Evolutionary conservation across 2,113 vertebrate species (phyloP).

Genomic region (Dipodomys merriami): DNA sequence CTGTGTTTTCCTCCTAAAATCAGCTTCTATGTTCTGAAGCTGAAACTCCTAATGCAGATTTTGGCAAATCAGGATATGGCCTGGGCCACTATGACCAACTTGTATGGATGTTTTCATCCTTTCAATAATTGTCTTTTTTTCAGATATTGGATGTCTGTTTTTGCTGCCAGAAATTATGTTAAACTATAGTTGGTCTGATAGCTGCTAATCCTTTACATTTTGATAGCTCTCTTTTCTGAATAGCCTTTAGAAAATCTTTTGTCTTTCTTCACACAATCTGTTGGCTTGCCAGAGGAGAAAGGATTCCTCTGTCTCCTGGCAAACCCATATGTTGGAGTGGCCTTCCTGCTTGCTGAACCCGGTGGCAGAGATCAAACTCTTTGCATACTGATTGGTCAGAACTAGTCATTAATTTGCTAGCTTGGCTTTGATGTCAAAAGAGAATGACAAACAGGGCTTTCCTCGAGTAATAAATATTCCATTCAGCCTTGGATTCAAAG

Average conservation of each 20-base stretch:
- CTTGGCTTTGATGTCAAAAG: background rate
- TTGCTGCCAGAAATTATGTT: background rate
- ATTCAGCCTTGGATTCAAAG: constrained; percentile 43
- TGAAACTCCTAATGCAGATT: background rate
- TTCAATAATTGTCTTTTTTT: background rate
- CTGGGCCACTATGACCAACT: background rate
- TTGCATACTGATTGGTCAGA: background rate
- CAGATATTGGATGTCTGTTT: background rate
- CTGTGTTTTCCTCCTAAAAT: background rate
- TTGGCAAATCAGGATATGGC: background rate
- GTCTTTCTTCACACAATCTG: constrained; percentile 49
- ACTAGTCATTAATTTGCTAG: background rate
- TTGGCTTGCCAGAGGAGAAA: background rate
- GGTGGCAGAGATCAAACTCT: background rate
- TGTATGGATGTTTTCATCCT: background rate
- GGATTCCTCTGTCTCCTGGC: background rate
- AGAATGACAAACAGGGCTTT: constrained; percentile 62
- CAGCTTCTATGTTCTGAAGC: background rate
- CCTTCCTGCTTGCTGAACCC: background rate
- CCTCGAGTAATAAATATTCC: constrained; percentile 30
- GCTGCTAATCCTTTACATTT: constrained; percentile 5
- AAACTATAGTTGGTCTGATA: background rate
- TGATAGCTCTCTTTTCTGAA: constrained; percentile 27
- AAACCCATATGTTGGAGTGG: background rate
- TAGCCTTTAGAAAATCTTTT: constrained; percentile 31